Evolutionary conservation across 1,140 invertebrate species (phyloP).

Genomic region (Drosophila busckii): DNA sequence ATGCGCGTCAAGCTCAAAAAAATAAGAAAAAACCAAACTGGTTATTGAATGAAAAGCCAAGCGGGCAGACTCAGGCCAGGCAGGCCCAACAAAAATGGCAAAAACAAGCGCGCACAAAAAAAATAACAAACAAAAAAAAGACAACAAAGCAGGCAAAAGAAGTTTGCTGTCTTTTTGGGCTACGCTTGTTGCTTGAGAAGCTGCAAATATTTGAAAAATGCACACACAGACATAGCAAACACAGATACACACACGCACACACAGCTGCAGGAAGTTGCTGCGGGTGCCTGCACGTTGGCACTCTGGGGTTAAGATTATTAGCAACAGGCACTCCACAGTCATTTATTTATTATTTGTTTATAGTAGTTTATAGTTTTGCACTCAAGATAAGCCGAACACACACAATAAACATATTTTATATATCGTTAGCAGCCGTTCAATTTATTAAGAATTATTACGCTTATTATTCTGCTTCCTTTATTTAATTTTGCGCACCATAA

Average conservation of each 20-base stretch:
- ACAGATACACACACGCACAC: slow-evolving; percentile 3
- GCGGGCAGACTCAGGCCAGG: slow-evolving; percentile 31
- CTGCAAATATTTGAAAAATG: slow-evolving; percentile 68
- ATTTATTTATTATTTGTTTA: slow-evolving; percentile 19
- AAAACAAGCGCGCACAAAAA: slow-evolving; percentile 41
- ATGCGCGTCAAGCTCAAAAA: slow-evolving; percentile 46
- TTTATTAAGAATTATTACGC: slow-evolving; percentile 22
- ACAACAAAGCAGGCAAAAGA: slow-evolving; percentile 45
- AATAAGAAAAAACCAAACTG: slow-evolving; percentile 60
- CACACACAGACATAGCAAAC: slow-evolving; percentile 34
- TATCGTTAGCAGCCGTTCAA: slow-evolving; percentile 12
- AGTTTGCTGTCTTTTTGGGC: slow-evolving; percentile 41
- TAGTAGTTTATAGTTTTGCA: slow-evolving; percentile 7
- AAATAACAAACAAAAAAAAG: slow-evolving; percentile 20
- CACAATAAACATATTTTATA: slow-evolving; percentile 9
- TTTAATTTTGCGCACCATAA: slow-evolving; percentile 41
- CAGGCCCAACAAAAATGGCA: slow-evolving; percentile 52
- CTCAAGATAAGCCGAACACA: slow-evolving; percentile 30
- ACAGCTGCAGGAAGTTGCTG: slow-evolving; percentile 18
- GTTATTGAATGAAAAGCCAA: slow-evolving; percentile 77
- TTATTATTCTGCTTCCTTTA: slow-evolving; percentile 24
- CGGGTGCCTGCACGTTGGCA: neutral
- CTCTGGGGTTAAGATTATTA: neutral
- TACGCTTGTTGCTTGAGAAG: slow-evolving; percentile 1
- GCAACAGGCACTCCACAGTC: slow-evolving; percentile 3